phyloP scores from a whole-genome alignment of 2,113 vertebrate species.

The Esox niger region DNA sequence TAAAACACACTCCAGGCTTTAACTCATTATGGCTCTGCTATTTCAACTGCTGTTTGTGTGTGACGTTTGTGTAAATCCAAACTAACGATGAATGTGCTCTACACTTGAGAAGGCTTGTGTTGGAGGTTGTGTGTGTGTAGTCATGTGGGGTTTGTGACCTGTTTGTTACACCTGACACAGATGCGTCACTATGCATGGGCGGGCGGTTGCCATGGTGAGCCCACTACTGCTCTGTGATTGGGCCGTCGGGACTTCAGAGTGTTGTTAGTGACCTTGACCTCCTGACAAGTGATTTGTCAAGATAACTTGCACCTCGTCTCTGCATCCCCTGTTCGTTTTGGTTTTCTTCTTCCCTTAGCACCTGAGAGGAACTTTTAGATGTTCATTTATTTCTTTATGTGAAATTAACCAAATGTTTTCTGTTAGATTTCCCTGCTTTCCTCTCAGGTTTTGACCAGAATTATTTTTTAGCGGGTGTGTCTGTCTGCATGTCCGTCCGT shows the following conservation, averaged over 20 bases:
- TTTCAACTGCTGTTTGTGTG: conserved; percentile 3
- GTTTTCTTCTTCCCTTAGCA: neutral
- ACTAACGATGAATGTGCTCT: neutral
- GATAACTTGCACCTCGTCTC: neutral
- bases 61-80: neutral
- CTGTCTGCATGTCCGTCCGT: no score
- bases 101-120: neutral
- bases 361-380: no score
- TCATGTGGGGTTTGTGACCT: conserved; percentile 10
- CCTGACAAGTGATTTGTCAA: no score
- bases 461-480: no score
- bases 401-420: no score
- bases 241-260: conserved; percentile 23
- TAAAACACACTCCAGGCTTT: conserved; percentile 8
- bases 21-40: neutral
- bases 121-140: neutral
- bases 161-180: conserved; percentile 9
- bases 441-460: no score
- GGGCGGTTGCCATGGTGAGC: conserved; percentile 27
- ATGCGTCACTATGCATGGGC: conserved; percentile 27
- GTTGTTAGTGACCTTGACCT: neutral
- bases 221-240: conserved; percentile 10
- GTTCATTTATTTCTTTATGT: no score
- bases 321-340: neutral
- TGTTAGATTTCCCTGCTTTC: no score